Percentiles rank a stretch among this genome's conserved stretches.
Evolutionary conservation across 2,113 vertebrate genomes (phyloP).

Genomic region (Alethe diademata): DNA sequence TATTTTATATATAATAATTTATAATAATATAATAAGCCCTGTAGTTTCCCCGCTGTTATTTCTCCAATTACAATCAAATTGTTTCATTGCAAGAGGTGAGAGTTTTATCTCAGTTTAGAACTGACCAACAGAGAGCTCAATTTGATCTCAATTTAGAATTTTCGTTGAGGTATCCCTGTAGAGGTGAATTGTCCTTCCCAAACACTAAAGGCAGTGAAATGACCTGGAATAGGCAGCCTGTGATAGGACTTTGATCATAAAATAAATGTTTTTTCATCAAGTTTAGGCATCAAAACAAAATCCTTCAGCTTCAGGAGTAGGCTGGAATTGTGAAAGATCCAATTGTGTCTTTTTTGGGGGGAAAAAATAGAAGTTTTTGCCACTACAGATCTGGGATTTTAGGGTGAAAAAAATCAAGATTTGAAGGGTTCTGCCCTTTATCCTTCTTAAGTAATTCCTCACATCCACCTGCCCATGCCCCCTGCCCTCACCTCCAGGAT

Average conservation of each 20-base stretch:
- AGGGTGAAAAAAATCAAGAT: background rate
- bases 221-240: background rate
- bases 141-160: background rate
- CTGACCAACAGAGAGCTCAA: background rate
- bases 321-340: background rate
- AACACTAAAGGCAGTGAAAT: background rate
- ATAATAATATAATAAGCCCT: too few species aligned
- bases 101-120: too few species aligned
- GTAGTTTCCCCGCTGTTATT: too few species aligned
- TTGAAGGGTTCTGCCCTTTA: background rate
- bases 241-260: background rate
- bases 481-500: background rate
- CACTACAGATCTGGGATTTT: background rate
- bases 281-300: background rate
- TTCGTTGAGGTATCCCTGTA: background rate
- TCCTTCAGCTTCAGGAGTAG: background rate
- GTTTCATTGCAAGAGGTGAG: too few species aligned
- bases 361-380: background rate
- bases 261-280: background rate
- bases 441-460: background rate
- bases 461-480: background rate
- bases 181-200: background rate
- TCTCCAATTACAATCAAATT: too few species aligned
- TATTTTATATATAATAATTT: too few species aligned
- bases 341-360: background rate